phyloP scores from a whole-genome alignment of 1,140 invertebrate genomes.

The Cataglyphis hispanica region DNA sequence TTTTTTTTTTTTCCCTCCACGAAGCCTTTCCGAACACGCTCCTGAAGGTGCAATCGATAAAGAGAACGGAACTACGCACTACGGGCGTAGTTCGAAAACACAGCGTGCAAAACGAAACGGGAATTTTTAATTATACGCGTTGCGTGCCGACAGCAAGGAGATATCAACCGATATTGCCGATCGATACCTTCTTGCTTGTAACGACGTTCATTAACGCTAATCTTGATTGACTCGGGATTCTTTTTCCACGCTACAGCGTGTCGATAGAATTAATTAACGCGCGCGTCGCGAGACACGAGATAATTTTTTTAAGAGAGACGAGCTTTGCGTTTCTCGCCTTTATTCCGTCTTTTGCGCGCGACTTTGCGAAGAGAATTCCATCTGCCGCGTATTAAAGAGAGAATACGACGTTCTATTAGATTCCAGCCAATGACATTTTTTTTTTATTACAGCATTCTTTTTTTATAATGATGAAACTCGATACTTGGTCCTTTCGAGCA shows the following conservation, averaged over 20 bases:
- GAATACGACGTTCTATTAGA: conserved; percentile 1
- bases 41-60: conserved; percentile 52
- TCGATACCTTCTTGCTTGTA: neutral
- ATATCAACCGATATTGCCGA: conserved; percentile 10
- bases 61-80: neutral
- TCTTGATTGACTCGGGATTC: neutral
- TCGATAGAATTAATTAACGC: neutral
- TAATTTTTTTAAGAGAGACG: neutral
- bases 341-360: neutral
- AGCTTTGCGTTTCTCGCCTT: neutral
- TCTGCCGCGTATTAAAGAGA: conserved; percentile 16
- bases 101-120: neutral
- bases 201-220: neutral
- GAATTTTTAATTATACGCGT: conserved; percentile 47
- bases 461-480: conserved; percentile 10
- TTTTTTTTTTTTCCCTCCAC: conserved; percentile 14
- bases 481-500: conserved; percentile 1
- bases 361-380: conserved; percentile 15
- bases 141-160: neutral
- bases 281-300: neutral
- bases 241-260: neutral
- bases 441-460: neutral
- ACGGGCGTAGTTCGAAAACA: conserved; percentile 7
- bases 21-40: neutral
- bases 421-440: neutral